Base-by-base conservation (phyloP, 64 coral and sea anemone species). In the Porites australiensis region DNA sequence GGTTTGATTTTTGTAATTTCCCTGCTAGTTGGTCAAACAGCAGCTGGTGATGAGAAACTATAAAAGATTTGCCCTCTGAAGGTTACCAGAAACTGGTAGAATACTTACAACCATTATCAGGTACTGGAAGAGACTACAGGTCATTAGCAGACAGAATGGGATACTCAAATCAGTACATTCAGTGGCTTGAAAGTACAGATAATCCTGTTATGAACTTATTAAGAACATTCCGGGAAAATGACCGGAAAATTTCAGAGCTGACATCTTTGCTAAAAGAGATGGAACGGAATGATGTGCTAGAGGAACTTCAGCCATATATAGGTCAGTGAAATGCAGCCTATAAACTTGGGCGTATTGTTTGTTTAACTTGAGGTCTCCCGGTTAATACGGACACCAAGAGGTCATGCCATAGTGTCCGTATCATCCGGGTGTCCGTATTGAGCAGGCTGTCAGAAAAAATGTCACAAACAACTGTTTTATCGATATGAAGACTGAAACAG, bases 151-250 rank as follows among this genome's bases (percentile, higher is more conserved):
- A 62, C 48, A 59, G n/a, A 13, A 44, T 96, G 58, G 91, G 87
- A 16, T 93, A 78, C 50, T 70, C 86, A 4, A n/a, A 72, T 79
- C 46, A 90, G 61, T 61, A 81, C 23, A 96, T 93, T 63, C 5
- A 15, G 22, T 76, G 53, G n/a, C 77, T 89, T 45, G 72, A 58
- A 54, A 84, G 57, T 60, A 49, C 52, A 54, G 64, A 11, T 3
- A 83, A 96, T 8, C 95, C 95, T 15, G 95, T 96, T 1, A 55
- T 74, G 13, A 82, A 21, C 0, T 45, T 96, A 2, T 53, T 96
- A 18, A 89, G 8, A 12, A 12, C 75, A 12, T 81, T n/a, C 10
- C 62, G 19, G 37, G 52, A 77, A 20, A 74, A 59, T 47, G 2
- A 44, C 22, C 45, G 10, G 12, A 96, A 86, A 13, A 88, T 93